Conservation (phyloP, 1,140 invertebrate species). For the Zophobas atratus region DNA sequence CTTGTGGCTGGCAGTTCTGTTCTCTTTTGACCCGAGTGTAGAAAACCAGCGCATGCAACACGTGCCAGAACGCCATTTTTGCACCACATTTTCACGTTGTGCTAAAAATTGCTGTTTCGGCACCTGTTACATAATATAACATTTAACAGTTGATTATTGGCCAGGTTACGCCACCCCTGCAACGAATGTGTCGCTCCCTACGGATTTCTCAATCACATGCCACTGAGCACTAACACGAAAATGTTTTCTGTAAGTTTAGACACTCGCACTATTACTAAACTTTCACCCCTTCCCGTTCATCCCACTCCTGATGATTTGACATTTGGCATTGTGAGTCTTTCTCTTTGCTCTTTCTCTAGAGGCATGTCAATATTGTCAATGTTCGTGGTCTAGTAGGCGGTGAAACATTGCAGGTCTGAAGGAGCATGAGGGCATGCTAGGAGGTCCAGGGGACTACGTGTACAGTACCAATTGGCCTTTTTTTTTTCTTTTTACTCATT, state of each 20-base stretch:
- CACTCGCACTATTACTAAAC: conserved; percentile 20
- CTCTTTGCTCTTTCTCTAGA: conserved; percentile 30
- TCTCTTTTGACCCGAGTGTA: too few species aligned
- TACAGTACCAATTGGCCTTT: not conserved
- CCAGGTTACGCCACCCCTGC: conserved; percentile 75
- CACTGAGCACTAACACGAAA: conserved; percentile 76
- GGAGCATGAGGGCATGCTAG: conserved; percentile 9
- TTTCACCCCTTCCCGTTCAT: not conserved
- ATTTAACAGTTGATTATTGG: conserved; percentile 44
- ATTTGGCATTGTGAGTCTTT: conserved; percentile 29
- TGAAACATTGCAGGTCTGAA: not conserved
- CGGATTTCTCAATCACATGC: conserved; percentile 80
- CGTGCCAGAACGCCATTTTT: too few species aligned
- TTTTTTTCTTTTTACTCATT: conserved; percentile 7
- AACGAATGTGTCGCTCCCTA: conserved; percentile 78
- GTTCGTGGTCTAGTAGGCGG: conserved; percentile 8
- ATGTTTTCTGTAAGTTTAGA: conserved; percentile 72
- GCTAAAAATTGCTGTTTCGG: too few species aligned
- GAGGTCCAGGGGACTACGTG: not conserved
- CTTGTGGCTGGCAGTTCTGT: too few species aligned
- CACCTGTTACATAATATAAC: too few species aligned
- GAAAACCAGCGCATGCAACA: too few species aligned
- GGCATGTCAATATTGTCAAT: conserved; percentile 13
- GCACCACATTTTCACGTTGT: too few species aligned
- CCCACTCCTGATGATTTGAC: conserved; percentile 1